phyloP scores from a whole-genome alignment of 2,113 vertebrate species.

The Vimba vimba region DNA sequence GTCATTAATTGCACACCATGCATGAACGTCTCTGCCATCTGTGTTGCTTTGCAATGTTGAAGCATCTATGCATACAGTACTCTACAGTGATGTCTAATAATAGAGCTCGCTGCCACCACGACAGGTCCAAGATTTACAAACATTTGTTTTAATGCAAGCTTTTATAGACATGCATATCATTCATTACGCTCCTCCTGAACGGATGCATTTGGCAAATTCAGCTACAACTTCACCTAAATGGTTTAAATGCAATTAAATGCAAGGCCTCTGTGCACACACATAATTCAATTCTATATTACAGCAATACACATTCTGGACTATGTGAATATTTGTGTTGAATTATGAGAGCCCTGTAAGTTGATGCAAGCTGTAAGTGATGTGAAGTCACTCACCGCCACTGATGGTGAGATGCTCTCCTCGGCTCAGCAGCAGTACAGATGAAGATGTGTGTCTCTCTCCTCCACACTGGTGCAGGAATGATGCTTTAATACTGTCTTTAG shows the following conservation, averaged over 20 bases:
- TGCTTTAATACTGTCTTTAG: conserved; percentile 43
- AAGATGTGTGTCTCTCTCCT: conserved; percentile 1
- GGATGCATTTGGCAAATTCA: neutral
- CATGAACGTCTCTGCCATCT: conserved; percentile 21
- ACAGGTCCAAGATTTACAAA: neutral
- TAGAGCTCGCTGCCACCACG: neutral
- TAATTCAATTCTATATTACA: neutral
- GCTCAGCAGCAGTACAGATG: conserved; percentile 16
- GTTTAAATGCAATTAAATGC: neutral
- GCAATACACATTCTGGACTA: neutral
- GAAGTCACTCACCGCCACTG: conserved; percentile 29
- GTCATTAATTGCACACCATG: conserved; percentile 6
- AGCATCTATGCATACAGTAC: neutral
- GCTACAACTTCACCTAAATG: neutral
- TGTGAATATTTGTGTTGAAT: neutral
- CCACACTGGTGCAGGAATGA: conserved; percentile 26
- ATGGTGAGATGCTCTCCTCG: conserved; percentile 13
- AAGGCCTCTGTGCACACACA: neutral
- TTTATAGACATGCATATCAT: neutral
- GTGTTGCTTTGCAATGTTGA: conserved; percentile 12
- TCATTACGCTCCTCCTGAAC: neutral
- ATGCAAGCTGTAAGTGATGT: conserved; percentile 25
- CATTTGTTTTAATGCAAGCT: neutral
- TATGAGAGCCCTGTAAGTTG: neutral
- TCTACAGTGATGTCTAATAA: conserved; percentile 24